Conservation (phyloP, 2,888 invertebrate species). For the Anoplius nigerrimus region DNA sequence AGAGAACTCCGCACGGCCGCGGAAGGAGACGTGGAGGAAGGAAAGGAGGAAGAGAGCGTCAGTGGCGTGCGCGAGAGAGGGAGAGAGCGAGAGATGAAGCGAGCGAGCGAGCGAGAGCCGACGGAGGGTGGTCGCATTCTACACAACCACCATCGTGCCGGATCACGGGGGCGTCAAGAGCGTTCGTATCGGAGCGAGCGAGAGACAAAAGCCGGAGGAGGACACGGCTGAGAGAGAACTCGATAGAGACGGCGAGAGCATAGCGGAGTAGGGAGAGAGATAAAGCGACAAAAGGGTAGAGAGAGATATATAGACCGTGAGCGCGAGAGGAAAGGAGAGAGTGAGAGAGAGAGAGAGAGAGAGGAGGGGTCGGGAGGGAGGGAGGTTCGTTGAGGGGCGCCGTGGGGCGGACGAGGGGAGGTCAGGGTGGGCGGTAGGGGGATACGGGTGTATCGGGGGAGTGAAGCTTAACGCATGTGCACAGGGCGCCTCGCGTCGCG, state of each 20-base stretch:
- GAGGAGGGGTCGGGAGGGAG: slow-evolving; percentile 29
- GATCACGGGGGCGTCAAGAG: slow-evolving; percentile 53
- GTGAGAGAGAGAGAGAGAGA: slow-evolving; percentile 35
- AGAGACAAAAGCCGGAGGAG: not conserved
- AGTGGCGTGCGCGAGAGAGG: slow-evolving; percentile 16
- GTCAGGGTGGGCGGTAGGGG: slow-evolving; percentile 27
- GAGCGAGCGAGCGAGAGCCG: slow-evolving; percentile 32
- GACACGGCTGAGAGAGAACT: no score
- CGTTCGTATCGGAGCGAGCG: slow-evolving; percentile 14
- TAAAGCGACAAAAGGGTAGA: no score
- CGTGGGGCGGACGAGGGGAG: slow-evolving; percentile 37
- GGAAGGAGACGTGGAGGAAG: no score
- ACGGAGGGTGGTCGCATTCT: slow-evolving; percentile 23
- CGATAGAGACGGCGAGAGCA: no score
- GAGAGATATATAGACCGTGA: slow-evolving; percentile 22
- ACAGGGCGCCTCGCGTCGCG: slow-evolving; percentile 72
- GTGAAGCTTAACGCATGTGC: slow-evolving; percentile 74
- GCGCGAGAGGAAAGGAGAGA: not conserved
- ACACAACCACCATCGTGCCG: slow-evolving; percentile 52
- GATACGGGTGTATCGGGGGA: slow-evolving; percentile 39
- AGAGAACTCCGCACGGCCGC: no score
- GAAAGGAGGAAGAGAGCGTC: no score
- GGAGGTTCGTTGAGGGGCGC: slow-evolving; percentile 8
- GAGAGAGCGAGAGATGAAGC: slow-evolving; percentile 26
- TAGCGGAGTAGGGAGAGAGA: no score